Base-by-base conservation (phyloP, 2,113 vertebrate species). In the Sitta europaea region DNA sequence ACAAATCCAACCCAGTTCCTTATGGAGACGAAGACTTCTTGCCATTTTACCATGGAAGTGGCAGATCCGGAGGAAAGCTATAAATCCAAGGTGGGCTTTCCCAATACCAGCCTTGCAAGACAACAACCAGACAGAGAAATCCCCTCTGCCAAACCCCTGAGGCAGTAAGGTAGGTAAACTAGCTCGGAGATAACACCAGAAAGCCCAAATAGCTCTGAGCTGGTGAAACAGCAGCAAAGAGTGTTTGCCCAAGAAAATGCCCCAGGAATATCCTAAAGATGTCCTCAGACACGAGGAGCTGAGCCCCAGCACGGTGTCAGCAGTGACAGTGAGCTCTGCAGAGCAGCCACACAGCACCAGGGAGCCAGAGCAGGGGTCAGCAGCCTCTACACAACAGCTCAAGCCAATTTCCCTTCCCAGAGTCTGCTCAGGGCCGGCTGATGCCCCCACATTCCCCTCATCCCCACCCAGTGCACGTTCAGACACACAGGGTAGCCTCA, bases 1-100 rank as follows among this genome's bases (percentile, higher is more conserved):
- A 87, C 90, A 95, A 90, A 95, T 57, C 96, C 92, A 97, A 96
- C 92, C 90, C 94, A 35, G 68, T 2, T 67, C 84, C 96, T 96
- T 91, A 95, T 73, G 88, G 78, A 96, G 92, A 83, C 66, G 84
- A 55, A 86, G 14, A 3, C 9, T 62, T 42, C 51, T 40, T 67
- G n/a, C 10, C 51, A 15, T 63, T 86, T 59, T 23, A 38, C 25
- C 6, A 3, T 4, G 19, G 13, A 54, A 81, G 36, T 1, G 10
- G 10, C 25, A 79, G 31, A 83, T 40, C 27, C 27, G 43, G 51
- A 53, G 31, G n/a, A 84, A 6, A 6, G 17, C 24, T 24, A 1
- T 14, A 74, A 73, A 86, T 38, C 18, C 25, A 29, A 29, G 19
- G 19, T 14, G 33, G 59, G 21, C 40, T 77, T 88, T 83, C 51